Evolutionary conservation across 2,888 invertebrate genomes (phyloP).

Genomic region (Hirtodrosophila duncani): DNA sequence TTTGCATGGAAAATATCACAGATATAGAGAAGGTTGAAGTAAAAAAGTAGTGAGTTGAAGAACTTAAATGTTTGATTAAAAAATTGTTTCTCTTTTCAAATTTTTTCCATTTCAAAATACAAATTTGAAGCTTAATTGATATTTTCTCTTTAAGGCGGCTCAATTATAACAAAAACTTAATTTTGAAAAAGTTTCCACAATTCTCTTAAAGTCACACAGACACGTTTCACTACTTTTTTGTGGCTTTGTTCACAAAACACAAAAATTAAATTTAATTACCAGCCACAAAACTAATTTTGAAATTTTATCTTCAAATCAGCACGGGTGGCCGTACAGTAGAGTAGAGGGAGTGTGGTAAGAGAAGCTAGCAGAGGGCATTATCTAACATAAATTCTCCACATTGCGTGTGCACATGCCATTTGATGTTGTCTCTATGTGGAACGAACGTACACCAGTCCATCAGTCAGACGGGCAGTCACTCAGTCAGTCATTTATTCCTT

Average conservation of each 20-base stretch:
- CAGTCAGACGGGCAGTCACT: slow-evolving; percentile 2
- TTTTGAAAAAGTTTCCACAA: slow-evolving; percentile 20
- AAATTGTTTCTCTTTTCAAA: too few species aligned
- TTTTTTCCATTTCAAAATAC: too few species aligned
- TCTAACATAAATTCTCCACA: slow-evolving; percentile 71
- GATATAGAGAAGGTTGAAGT: too few species aligned
- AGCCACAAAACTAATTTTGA: slow-evolving; percentile 68
- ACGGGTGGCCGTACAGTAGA: slow-evolving; percentile 8
- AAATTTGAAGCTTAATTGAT: too few species aligned
- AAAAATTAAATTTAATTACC: slow-evolving; percentile 70
- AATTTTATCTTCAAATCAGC: slow-evolving; percentile 63
- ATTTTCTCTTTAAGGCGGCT: too few species aligned
- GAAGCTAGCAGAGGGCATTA: slow-evolving; percentile 43
- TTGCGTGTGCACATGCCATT: slow-evolving; percentile 67
- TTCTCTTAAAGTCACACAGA: slow-evolving; percentile 12
- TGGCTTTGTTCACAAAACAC: slow-evolving; percentile 51
- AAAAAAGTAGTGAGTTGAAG: too few species aligned
- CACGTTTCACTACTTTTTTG: slow-evolving; percentile 26
- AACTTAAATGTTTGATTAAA: too few species aligned
- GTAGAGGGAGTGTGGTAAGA: too few species aligned
- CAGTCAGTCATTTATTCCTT: slow-evolving; percentile 11
- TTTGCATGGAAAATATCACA: too few species aligned
- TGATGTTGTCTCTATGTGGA: slow-evolving; percentile 45
- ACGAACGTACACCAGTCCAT: slow-evolving; percentile 26
- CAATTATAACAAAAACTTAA: too few species aligned